Base-by-base conservation (phyloP, 1,140 invertebrate genomes). In the Gonatopus flavifemur region DNA sequence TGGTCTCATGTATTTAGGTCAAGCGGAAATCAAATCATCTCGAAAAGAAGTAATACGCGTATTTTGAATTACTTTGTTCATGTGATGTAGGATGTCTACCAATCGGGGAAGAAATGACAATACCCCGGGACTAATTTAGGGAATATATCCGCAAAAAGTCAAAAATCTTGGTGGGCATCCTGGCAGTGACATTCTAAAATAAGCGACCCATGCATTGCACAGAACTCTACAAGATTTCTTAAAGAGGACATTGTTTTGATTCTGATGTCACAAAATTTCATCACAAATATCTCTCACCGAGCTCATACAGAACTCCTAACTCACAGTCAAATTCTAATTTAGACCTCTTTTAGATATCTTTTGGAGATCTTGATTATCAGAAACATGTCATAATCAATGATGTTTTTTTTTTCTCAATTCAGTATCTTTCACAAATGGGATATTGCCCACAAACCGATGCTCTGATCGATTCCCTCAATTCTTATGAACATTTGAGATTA, bases 391-490 rank as follows among this genome's bases (percentile, higher is more conserved):
- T n/a, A n/a, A 7, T 28, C 12, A 28, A 36, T 3, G 13, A 20
- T 12, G 16, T 3, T 8, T 36, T 6, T 9, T 36, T 36, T 18
- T 15, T 36, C 16, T 36, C 16, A 19, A 3, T 18, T 18, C 45
- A 82, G 77, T 84, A 82, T 62, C 60, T 83, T 12, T 63, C 72
- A 13, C 66, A 79, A 52, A 77, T 87, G 61, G 86, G 86, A 25
- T 88, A 89, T 59, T 88, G 86, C 67, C 86, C 86, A 1, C 86
- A 87, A 77, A 84, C 83, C 68, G 86, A 90, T 69, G 88, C 87
- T 0, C 69, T 91, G 18, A 83, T 90, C 53, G 80, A 82, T 46
- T 80, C 84, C 3, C 66, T 92, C 38, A 89, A 88, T 45, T 81
- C 86, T 0, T 70, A 82, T 46, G 87, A 91, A 64, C 86, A 88